phyloP scores from a whole-genome alignment of 2,113 vertebrate species.

The Camelus bactrianus region DNA sequence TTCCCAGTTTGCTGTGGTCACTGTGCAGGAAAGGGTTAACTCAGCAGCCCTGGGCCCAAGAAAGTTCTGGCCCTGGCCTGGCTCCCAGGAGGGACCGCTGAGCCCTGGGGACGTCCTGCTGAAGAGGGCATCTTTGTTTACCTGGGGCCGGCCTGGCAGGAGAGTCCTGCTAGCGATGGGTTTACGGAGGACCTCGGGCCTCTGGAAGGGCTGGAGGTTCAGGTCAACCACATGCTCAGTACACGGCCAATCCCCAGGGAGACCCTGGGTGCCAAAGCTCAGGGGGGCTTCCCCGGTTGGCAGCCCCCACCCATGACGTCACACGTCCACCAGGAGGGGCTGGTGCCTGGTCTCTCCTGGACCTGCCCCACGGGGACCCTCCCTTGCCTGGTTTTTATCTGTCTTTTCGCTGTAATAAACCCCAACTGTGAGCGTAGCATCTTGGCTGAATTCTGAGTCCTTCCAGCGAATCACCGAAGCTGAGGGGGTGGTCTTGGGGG shows the following conservation, averaged over 20 bases:
- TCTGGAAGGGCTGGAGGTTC: neutral
- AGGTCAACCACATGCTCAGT: rapidly evolving
- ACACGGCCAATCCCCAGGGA: rapidly evolving
- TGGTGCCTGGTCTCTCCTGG: neutral
- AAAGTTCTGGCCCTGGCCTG: neutral
- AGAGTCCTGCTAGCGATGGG: neutral
- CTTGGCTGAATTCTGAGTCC: neutral
- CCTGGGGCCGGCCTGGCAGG: neutral
- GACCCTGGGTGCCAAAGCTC: too few species aligned
- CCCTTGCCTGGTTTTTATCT: rapidly evolving
- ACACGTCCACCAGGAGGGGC: neutral
- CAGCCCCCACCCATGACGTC: rapidly evolving
- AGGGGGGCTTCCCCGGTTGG: neutral
- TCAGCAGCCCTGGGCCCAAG: neutral
- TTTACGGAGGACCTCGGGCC: neutral
- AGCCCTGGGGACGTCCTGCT: neutral
- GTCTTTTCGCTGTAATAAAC: rapidly evolving
- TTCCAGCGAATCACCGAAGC: rapidly evolving
- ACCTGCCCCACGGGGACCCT: rapidly evolving
- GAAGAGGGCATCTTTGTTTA: neutral
- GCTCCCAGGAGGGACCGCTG: neutral
- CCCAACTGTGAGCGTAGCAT: rapidly evolving
- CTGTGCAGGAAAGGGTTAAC: neutral
- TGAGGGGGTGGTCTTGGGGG: neutral
- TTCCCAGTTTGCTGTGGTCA: rapidly evolving